Evolutionary conservation across 2,797 vertebrate genomes (phyloP), one percentile per base, ranked within the genome.

Genomic region (Cyprinodon diabolis): DNA sequence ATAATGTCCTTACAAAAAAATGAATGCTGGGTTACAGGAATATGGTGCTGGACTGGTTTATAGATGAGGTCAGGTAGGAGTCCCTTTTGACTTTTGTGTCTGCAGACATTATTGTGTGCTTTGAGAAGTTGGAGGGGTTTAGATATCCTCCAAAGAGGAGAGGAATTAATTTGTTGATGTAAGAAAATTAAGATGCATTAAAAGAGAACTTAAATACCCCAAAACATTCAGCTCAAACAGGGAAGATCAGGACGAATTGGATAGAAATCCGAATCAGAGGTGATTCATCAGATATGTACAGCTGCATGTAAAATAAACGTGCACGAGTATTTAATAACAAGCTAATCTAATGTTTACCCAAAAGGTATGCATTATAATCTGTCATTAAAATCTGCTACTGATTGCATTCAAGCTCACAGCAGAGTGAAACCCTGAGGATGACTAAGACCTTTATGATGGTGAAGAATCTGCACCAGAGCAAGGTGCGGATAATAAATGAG

Each of bases 401-500:
- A 60, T 66, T 69, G 43, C 77, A 72, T 21, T 74, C 19, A 30
- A 72, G 25, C 76, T 76, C 40, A 71, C 65, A 48, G 57, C 47
- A 66, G 4, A 25, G 76, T 30, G 49, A 74, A 80, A 74, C 14
- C 40, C 19, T 1, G 30, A 68, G 49, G 49, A 51, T 23, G 37
- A 55, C 68, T 69, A 75, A 62, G 48, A 55, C 47, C 67, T 60
- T 78, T 72, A 69, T 72, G 51, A 57, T 25, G 63, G 65, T 37
- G 58, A 37, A 71, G 49, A 43, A 67, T 62, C 13, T 68, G 60
- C 82, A 83, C 74, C 76, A 67, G 35, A 82, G 14, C 48, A n/a
- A 40, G 69, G 66, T 68, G 69, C 72, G 77, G 65, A 75, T 84
- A 79, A 83, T 79, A 89, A 87, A 87, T 76, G 78, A 87, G 69